phyloP scores from a whole-genome alignment of 2,113 vertebrate genomes.

The Corapipo altera region DNA sequence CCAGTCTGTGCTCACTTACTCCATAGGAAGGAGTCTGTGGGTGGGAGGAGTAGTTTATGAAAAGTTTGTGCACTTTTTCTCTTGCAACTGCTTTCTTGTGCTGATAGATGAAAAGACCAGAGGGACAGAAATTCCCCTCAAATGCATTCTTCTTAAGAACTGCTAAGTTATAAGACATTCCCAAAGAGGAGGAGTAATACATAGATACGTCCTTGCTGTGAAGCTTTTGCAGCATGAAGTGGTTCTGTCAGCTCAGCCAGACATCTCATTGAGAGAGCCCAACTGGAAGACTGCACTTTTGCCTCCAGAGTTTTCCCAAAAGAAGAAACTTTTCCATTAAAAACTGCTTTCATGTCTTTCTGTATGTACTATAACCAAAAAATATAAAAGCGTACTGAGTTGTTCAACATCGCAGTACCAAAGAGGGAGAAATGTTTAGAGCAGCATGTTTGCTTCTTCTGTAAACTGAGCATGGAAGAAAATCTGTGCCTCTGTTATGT shows the following conservation, averaged over 20 bases:
- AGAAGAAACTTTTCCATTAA: neutral
- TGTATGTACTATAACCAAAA: neutral
- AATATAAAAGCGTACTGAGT: neutral
- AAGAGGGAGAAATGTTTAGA: neutral
- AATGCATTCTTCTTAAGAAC: neutral
- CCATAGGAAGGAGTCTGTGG: neutral
- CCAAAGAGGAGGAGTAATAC: neutral
- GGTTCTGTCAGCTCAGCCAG: neutral
- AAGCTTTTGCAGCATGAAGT: neutral
- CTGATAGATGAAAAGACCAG: neutral
- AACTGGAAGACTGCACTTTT: neutral
- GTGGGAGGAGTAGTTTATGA: neutral
- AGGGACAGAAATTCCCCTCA: neutral
- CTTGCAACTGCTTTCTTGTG: neutral
- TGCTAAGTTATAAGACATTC: neutral
- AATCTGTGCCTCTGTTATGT: neutral
- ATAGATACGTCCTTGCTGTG: neutral
- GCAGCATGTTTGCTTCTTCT: neutral
- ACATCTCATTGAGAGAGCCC: accelerated
- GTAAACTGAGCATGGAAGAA: neutral
- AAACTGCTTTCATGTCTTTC: neutral
- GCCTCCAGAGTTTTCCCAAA: neutral
- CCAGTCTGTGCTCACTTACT: neutral
- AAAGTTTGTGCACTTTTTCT: neutral
- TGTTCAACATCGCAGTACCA: neutral